Evolutionary conservation across 2,888 invertebrate species (phyloP).

Genomic region (Galerucella calmariensis): DNA sequence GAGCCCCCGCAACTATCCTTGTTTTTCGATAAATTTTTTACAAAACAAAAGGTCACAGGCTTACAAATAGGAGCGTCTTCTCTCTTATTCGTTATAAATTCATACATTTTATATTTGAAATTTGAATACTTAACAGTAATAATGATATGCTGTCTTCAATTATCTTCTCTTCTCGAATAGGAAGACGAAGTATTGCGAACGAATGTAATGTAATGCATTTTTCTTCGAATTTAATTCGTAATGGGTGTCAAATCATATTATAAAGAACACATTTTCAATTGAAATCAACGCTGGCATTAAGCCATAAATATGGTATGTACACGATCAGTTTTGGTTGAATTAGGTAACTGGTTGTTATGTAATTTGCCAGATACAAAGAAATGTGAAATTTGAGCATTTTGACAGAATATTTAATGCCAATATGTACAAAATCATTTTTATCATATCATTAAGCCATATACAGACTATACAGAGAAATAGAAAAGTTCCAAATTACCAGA

Average conservation of each 20-base stretch:
- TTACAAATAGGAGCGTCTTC: constrained; percentile 37
- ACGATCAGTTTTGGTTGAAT: not conserved
- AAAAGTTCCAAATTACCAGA: no score
- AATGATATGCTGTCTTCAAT: constrained; percentile 33
- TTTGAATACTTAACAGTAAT: constrained; percentile 22
- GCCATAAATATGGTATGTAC: not conserved
- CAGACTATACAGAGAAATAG: no score
- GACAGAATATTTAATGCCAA: no score
- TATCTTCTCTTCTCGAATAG: constrained; percentile 29
- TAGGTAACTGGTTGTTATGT: not conserved
- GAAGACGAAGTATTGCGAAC: constrained; percentile 22
- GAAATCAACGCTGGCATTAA: not conserved
- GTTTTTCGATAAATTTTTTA: constrained; percentile 38
- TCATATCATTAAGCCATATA: no score
- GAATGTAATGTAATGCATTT: not conserved
- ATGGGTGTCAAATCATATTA: not conserved
- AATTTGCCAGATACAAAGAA: not conserved
- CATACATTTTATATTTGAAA: constrained; percentile 30
- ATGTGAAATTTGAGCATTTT: not conserved
- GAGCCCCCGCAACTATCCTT: constrained; percentile 34
- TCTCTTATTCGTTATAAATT: constrained; percentile 41
- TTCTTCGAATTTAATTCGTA: not conserved
- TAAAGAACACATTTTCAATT: not conserved
- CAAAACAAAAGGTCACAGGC: constrained; percentile 31
- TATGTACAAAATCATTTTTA: no score